Evolutionary conservation across 2,797 vertebrate species (phyloP).

Genomic region (Pteropus rufus): DNA sequence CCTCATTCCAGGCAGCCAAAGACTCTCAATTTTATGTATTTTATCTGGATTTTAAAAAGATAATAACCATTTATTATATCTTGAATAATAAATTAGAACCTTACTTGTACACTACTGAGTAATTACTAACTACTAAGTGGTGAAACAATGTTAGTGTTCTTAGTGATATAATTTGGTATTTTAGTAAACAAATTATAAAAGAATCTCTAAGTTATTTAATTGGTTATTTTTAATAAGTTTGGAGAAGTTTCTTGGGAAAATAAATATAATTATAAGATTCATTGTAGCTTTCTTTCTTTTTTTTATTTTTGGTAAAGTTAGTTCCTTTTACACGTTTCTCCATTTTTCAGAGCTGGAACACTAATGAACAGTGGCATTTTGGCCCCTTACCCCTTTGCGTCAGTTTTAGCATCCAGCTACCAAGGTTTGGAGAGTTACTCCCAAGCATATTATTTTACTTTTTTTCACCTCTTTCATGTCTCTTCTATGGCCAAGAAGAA

Average conservation of each 20-base stretch:
- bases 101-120: neutral
- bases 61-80: neutral
- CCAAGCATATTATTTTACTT: neutral
- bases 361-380: neutral
- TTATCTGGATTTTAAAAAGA: neutral
- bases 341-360: neutral
- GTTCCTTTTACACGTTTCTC: neutral
- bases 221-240: neutral
- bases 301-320: neutral
- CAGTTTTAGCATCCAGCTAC: neutral
- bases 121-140: neutral
- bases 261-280: neutral
- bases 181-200: neutral
- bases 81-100: neutral
- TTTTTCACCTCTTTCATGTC: neutral
- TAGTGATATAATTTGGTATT: constrained; percentile 11
- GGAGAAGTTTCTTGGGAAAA: neutral
- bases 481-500: neutral
- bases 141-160: neutral
- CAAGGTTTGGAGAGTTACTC: neutral
- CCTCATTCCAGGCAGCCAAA: neutral
- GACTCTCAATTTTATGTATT: neutral
- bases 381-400: neutral
- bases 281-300: neutral
- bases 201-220: neutral